A percentile compares a stretch with the other conserved stretches of the same genome.
phyloP scores from a whole-genome alignment of 2,888 invertebrate genomes.

The Lottia scabra region DNA sequence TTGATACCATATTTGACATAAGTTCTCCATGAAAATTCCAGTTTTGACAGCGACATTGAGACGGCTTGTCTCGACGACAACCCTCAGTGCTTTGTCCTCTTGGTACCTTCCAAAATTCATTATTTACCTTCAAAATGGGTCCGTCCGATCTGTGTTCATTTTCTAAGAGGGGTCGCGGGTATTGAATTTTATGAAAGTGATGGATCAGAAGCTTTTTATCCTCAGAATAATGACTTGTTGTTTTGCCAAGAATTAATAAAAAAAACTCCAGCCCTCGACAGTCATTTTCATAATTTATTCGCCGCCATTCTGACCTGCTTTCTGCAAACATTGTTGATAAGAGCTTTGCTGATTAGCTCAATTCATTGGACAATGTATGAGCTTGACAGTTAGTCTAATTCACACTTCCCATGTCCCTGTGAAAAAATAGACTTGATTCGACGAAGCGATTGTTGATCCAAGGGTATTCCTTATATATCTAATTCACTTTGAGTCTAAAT shows the following conservation, averaged over 20 bases:
- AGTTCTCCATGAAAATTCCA: background rate
- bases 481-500: no score
- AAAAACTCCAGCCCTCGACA: background rate
- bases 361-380: no score
- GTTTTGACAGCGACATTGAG: background rate
- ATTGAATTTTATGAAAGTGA: background rate
- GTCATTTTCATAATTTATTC: conserved; percentile 4
- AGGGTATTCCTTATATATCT: no score
- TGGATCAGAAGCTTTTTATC: no score
- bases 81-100: conserved; percentile 13
- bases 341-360: no score
- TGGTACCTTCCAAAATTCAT: conserved; percentile 28
- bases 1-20: no score
- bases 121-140: conserved; percentile 42
- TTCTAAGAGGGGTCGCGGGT: conserved; percentile 24
- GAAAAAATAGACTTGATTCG: no score
- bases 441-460: no score
- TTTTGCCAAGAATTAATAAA: background rate
- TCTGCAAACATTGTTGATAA: no score
- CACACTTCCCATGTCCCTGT: no score
- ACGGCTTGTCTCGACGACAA: background rate
- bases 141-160: conserved; percentile 39
- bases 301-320: background rate
- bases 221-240: background rate
- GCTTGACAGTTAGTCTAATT: no score